These are phyloP conservation scores for Myrmecobius fasciatus DNA, from an alignment of 2,113 vertebrate genomes.

Conservation along the genomic window DNA sequence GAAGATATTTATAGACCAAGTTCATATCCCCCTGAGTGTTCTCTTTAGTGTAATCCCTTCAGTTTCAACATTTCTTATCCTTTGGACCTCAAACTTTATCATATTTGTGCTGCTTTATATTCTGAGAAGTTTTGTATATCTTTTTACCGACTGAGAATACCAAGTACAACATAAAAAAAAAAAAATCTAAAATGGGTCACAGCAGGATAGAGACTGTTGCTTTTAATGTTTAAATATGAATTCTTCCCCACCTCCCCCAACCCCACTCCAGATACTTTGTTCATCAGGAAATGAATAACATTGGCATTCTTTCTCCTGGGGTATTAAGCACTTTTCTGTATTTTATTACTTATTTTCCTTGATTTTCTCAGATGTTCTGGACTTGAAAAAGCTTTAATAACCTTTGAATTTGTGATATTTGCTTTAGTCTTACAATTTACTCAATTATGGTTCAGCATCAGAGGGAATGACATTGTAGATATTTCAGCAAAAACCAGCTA, in stretches of 20 bases:
- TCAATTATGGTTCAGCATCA: slow-evolving; percentile 34
- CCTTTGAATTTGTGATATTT: slow-evolving; percentile 2
- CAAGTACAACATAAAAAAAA: slow-evolving; percentile 24
- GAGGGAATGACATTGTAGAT: slow-evolving; percentile 14
- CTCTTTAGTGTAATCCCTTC: slow-evolving; percentile 63
- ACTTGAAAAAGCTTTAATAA: slow-evolving; percentile 57
- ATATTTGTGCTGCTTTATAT: slow-evolving; percentile 49
- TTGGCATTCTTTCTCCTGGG: neutral
- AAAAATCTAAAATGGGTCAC: neutral
- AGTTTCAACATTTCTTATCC: slow-evolving; percentile 39
- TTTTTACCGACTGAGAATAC: neutral
- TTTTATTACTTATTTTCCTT: slow-evolving; percentile 24
- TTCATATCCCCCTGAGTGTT: slow-evolving; percentile 45
- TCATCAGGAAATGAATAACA: slow-evolving; percentile 20
- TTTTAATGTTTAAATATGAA: neutral
- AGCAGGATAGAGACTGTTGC: neutral
- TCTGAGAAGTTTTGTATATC: neutral
- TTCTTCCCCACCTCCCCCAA: neutral
- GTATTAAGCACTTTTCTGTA: neutral
- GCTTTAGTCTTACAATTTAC: slow-evolving; percentile 20
- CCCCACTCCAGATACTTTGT: neutral
- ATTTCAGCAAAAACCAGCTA: slow-evolving; percentile 40
- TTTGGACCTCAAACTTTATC: slow-evolving; percentile 49
- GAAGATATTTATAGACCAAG: slow-evolving; percentile 73
- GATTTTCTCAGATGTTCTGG: slow-evolving; percentile 27